Percentiles rank a stretch among this genome's conserved stretches.
Conservation (phyloP, 2,888 invertebrate species). For the Noctua fimbriata region DNA sequence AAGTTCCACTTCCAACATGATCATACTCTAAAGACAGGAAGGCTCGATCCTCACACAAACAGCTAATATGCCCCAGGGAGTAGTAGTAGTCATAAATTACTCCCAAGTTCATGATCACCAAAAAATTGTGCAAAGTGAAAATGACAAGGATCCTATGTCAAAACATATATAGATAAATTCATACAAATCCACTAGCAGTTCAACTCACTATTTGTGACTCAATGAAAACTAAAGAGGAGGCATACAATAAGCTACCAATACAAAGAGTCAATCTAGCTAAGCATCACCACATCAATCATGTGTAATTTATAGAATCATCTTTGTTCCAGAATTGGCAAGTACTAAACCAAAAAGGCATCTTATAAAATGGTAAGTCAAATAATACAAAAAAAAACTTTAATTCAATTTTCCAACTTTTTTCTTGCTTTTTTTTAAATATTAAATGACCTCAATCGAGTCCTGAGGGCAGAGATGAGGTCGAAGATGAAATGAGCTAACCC, state of each 20-base stretch:
- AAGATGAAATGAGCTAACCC: too few relatives aligned
- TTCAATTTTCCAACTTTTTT: background rate
- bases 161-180: background rate
- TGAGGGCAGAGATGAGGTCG: too few relatives aligned
- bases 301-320: background rate
- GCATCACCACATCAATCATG: background rate
- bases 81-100: background rate
- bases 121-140: background rate
- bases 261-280: background rate
- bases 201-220: background rate
- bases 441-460: too few relatives aligned
- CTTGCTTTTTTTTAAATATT: conserved; percentile 18
- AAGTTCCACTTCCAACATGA: background rate
- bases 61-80: background rate
- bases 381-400: background rate
- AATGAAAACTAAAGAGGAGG: background rate
- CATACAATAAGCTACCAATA: background rate
- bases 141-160: background rate
- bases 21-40: background rate
- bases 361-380: conserved; percentile 77
- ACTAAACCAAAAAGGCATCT: conserved; percentile 35
- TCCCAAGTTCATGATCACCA: background rate
- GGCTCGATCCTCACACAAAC: background rate
- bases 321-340: conserved; percentile 58
- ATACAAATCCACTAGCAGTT: background rate